Evolutionary conservation across 2,797 vertebrate genomes (phyloP).

Genomic region (Corythornis leucogaster): DNA sequence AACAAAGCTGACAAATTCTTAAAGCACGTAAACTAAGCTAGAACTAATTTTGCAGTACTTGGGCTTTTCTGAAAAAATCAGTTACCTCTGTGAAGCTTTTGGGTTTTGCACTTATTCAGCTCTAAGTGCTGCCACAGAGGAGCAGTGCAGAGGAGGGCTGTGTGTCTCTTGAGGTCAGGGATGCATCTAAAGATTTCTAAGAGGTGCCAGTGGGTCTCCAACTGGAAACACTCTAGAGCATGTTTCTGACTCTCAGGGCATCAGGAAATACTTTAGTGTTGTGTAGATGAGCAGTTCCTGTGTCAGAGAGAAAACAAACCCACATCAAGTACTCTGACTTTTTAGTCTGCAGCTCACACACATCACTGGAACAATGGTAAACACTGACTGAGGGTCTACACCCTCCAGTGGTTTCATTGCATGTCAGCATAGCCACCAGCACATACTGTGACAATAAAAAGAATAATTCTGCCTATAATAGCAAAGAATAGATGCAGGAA

Average conservation of each 20-base stretch:
- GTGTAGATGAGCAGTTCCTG: slow-evolving; percentile 29
- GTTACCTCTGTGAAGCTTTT: background rate
- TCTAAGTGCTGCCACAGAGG: background rate
- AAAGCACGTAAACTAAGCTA: slow-evolving; percentile 20
- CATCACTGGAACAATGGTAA: slow-evolving; percentile 37
- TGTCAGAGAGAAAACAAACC: background rate
- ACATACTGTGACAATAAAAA: slow-evolving; percentile 28
- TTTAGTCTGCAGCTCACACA: slow-evolving; percentile 11
- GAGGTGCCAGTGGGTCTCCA: background rate
- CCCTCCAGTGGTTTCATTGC: background rate
- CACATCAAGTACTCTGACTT: slow-evolving; percentile 31
- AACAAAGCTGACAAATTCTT: slow-evolving; percentile 1
- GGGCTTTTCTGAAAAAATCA: background rate
- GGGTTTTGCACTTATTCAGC: background rate
- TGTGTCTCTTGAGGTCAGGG: background rate
- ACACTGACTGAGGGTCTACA: background rate
- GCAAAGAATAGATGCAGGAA: background rate
- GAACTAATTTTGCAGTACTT: slow-evolving; percentile 14
- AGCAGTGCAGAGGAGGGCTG: background rate
- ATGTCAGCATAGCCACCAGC: background rate
- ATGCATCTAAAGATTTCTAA: slow-evolving; percentile 43
- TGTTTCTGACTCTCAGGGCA: slow-evolving; percentile 32
- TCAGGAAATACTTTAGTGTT: slow-evolving; percentile 51
- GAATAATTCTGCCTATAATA: background rate
- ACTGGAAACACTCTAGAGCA: slow-evolving; percentile 45